These are phyloP conservation scores for Plestiodon gilberti DNA, from an alignment of 2,113 vertebrate genomes.

Conservation along the genomic window DNA sequence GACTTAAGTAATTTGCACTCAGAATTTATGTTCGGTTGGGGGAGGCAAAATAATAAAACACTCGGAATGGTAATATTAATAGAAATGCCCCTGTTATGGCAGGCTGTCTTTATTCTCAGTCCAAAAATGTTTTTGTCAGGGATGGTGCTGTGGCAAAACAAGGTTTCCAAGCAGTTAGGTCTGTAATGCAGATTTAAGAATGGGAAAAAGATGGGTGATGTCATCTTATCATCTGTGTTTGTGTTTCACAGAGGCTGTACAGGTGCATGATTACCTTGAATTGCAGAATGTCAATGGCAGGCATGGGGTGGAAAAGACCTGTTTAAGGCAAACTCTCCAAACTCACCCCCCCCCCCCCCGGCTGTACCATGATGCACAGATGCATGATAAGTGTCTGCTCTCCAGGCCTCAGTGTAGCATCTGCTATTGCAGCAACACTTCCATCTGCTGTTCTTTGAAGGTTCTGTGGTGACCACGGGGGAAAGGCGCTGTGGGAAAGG, in stretches of 20 bases:
- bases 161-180: background rate
- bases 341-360: background rate
- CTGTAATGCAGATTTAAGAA: background rate
- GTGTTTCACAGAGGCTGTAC: background rate
- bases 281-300: background rate
- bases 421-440: too few species aligned
- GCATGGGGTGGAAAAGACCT: background rate
- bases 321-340: background rate
- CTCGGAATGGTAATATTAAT: constrained; percentile 40
- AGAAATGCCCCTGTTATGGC: constrained; percentile 41
- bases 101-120: background rate
- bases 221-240: background rate
- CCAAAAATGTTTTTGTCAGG: constrained; percentile 4
- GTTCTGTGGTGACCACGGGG: too few species aligned
- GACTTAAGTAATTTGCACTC: constrained; percentile 32
- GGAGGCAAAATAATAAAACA: constrained; percentile 28
- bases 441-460: too few species aligned
- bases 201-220: background rate
- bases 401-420: background rate
- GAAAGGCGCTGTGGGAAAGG: too few species aligned
- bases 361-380: background rate
- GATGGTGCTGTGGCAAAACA: background rate
- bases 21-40: constrained; percentile 34
- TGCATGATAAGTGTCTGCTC: too few species aligned
- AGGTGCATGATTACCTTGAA: background rate